A percentile compares a stretch with the other conserved stretches of the same genome.
Evolutionary conservation across 2,113 vertebrate genomes (phyloP).

Genomic region (Scartelaos histophorus): DNA sequence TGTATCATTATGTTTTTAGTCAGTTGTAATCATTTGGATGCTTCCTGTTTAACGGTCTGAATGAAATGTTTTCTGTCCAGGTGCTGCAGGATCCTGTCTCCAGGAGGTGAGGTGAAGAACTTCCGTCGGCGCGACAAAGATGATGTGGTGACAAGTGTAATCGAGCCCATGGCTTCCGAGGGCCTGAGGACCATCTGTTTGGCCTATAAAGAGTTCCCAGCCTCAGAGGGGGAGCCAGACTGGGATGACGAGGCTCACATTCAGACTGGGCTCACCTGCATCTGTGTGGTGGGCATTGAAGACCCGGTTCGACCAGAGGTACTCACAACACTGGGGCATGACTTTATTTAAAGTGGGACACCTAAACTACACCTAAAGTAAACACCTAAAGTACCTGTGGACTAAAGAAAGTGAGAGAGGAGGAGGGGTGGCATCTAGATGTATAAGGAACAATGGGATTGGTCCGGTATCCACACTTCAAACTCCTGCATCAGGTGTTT

Average conservation of each 20-base stretch:
- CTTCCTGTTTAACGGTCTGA: neutral
- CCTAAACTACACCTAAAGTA: too few species aligned
- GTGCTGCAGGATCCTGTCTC: conserved; percentile 89
- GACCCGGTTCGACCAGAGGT: conserved; percentile 97
- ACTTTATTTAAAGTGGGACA: neutral
- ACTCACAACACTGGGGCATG: neutral
- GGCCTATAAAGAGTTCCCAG: conserved; percentile 90
- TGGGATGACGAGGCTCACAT: conserved; percentile 94
- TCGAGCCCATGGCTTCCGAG: conserved; percentile 97
- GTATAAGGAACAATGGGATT: too few species aligned
- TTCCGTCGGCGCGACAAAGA: conserved; percentile 89
- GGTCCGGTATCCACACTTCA: too few species aligned
- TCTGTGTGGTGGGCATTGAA: conserved; percentile 96
- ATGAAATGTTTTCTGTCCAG: conserved; percentile 63
- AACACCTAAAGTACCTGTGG: too few species aligned
- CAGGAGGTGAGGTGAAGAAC: conserved; percentile 83
- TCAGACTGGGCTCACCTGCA: conserved; percentile 88
- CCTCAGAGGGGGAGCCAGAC: conserved; percentile 85
- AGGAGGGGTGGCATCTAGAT: too few species aligned
- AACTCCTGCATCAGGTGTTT: too few species aligned
- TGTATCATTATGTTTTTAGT: neutral
- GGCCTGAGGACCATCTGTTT: conserved; percentile 96
- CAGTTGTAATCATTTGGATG: neutral
- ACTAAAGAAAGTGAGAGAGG: too few species aligned
- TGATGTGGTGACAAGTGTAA: conserved; percentile 87